These are phyloP conservation scores for Tragelaphus strepsiceros DNA, from an alignment of 2,113 vertebrate genomes.

Conservation along the genomic window DNA sequence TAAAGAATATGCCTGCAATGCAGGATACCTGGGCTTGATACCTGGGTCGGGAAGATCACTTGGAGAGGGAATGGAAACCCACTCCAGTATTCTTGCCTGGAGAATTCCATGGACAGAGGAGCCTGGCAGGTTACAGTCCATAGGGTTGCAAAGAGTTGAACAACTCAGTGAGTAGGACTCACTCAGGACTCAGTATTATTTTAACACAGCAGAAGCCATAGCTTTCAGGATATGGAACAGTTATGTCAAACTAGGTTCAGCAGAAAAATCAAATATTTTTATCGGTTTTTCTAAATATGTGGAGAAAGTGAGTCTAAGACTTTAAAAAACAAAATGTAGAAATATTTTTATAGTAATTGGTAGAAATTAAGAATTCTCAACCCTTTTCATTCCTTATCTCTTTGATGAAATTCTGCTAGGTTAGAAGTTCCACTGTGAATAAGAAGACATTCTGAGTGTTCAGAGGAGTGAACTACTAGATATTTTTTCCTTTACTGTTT, in stretches of 20 bases:
- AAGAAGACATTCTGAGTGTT: constrained; percentile 60
- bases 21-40: not conserved
- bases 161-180: not conserved
- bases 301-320: not conserved
- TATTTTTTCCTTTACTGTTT: constrained; percentile 72
- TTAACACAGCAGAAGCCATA: not conserved
- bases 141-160: not conserved
- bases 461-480: constrained; percentile 49
- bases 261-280: not conserved
- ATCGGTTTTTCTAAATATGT: constrained; percentile 31
- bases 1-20: not conserved
- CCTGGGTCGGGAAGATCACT: not conserved
- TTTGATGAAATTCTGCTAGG: constrained; percentile 53
- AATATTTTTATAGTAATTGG: constrained; percentile 1
- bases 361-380: constrained; percentile 50
- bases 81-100: not conserved
- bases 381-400: not conserved
- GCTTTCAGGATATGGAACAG: not conserved
- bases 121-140: not conserved
- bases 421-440: constrained; percentile 55
- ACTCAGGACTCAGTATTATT: not conserved
- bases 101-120: not conserved
- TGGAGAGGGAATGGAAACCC: not conserved
- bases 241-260: not conserved
- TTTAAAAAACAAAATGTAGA: constrained; percentile 46